Conservation (phyloP, 2,797 vertebrate species). For the Tokudaia muenninki region DNA sequence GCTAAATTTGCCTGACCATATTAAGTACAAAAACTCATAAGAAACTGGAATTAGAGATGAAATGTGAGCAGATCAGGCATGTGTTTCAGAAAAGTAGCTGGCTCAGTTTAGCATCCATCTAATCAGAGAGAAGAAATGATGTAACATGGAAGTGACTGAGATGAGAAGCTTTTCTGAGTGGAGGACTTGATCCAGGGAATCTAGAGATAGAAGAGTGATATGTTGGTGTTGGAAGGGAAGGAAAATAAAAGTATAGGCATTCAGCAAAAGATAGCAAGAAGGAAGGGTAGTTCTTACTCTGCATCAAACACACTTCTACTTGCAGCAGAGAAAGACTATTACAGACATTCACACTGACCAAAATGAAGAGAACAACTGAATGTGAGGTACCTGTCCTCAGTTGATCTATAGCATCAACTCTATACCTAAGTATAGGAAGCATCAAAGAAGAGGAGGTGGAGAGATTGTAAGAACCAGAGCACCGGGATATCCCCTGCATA, state of each 20-base stretch:
- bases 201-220: not conserved
- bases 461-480: not conserved
- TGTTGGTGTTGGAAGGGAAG: not conserved
- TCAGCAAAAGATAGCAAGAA: not conserved
- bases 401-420: not conserved
- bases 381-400: not conserved
- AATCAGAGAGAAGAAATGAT: not conserved
- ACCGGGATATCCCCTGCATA: not conserved
- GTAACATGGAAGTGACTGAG: not conserved
- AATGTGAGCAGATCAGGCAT: not conserved
- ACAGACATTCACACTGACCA: not conserved
- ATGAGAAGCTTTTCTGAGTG: not conserved
- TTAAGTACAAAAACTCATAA: not conserved
- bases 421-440: not conserved
- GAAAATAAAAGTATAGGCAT: not conserved
- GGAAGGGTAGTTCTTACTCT: not conserved
- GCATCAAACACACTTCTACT: not conserved
- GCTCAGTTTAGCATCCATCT: not conserved
- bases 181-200: not conserved
- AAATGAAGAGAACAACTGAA: not conserved
- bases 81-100: not conserved
- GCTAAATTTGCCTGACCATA: not conserved
- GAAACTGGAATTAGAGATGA: not conserved
- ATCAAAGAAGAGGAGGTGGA: not conserved
- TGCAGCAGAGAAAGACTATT: not conserved